Evolutionary conservation across 2,113 vertebrate genomes (phyloP), one percentile per base, ranked within the genome.

Genomic region (Cathartes aura): DNA sequence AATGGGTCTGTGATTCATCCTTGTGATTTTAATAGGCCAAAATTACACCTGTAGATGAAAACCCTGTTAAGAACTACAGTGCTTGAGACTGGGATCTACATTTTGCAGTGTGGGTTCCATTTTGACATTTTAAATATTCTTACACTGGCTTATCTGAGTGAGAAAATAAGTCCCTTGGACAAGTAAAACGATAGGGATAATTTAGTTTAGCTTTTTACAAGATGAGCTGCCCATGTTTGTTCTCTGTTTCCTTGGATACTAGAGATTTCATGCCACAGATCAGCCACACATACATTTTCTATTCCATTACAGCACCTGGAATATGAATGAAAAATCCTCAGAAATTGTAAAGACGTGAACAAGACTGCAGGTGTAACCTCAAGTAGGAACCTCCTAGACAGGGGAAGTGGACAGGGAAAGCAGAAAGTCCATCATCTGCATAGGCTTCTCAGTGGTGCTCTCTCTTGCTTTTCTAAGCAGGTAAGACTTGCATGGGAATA

Each of bases 201-300:
- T 94, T 87, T 67, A 11, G 9, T 78, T 94, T 82, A 75, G 48
- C 29, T 40, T 96, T 82, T 85, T 38, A 89, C 42, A 79, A 22
- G 43, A 89, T 16, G 40, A 82, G 20, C 78, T 93, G 47, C 48
- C 38, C 8, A 10, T 56, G 43, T 76, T 6, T 52, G 30, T 79
- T 96, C 45, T 82, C 64, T 60, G 87, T 96, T 96, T 94, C 91
- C 93, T 93, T 89, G 89, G 94, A 94, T 94, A 96, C 81, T 21
- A 45, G 52, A 74, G 34, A 84, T 81, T 94, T 78, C 60, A 74
- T 59, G 38, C 52, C 68, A 71, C 40, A 67, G 64, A 89, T 92
- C 76, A 93, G 40, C 22, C 21, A 47, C 53, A 47, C 20, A 42
- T 38, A 50, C 9, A 43, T 89, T 93, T 86, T 91, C 43, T 91